phyloP scores from a whole-genome alignment of 2,113 vertebrate species.

The Hippocampus comes region DNA sequence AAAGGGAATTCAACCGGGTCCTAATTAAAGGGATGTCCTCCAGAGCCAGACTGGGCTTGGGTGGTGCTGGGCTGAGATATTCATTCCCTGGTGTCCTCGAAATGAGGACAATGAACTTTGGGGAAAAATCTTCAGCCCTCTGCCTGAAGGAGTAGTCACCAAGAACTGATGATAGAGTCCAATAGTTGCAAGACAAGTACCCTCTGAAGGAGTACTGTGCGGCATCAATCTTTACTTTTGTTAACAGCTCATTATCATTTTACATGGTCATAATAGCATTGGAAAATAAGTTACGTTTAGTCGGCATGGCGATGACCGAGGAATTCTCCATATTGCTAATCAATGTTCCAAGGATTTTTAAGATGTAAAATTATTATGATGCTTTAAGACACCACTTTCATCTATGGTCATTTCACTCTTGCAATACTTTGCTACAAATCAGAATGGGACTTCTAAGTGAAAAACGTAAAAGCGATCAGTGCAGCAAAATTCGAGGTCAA shows the following conservation, averaged over 20 bases:
- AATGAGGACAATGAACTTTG: conserved; percentile 42
- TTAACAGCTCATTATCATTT: too few species aligned
- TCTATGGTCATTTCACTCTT: not conserved
- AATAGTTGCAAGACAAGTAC: conserved; percentile 38
- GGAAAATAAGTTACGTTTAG: too few species aligned
- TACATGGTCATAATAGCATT: too few species aligned
- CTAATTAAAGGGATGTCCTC: conserved; percentile 61
- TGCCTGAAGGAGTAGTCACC: not conserved
- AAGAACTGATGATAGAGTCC: conserved; percentile 32
- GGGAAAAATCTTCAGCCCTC: conserved; percentile 23
- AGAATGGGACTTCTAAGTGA: too few species aligned
- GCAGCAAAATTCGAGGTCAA: too few species aligned
- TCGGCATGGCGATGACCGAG: too few species aligned
- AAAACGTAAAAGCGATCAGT: too few species aligned
- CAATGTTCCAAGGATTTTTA: too few species aligned
- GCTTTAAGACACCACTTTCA: not conserved
- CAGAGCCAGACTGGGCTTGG: conserved; percentile 38
- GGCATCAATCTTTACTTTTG: conserved; percentile 41
- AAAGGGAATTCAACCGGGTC: conserved; percentile 58
- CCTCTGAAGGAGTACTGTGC: conserved; percentile 36
- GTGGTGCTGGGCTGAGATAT: conserved; percentile 32
- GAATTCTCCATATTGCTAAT: too few species aligned
- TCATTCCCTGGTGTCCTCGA: conserved; percentile 32
- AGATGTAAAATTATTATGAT: too few species aligned
- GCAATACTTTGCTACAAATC: not conserved